A percentile compares a stretch with the other conserved stretches of the same genome.
These are phyloP conservation scores for Crambe crambe DNA, from an alignment of 37 sponge, comb jelly and placozoan genomes.

Conservation along the genomic window DNA sequence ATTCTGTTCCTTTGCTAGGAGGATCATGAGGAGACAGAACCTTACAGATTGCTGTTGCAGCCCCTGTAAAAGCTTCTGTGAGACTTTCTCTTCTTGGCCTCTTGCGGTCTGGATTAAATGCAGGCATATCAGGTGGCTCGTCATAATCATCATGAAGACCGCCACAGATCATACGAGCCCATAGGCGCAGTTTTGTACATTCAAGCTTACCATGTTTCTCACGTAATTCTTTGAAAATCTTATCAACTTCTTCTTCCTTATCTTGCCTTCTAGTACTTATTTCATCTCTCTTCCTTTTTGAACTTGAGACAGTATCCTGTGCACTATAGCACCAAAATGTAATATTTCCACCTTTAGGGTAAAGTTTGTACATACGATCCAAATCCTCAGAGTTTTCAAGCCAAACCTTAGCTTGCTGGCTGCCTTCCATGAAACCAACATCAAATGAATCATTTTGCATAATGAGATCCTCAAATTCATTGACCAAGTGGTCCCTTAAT, in stretches of 20 bases:
- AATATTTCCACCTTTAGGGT: slow-evolving; percentile 32
- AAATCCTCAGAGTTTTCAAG: slow-evolving; percentile 12
- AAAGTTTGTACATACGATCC: slow-evolving; percentile 24
- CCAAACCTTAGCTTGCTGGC: slow-evolving; percentile 28
- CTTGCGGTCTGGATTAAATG: too few species aligned
- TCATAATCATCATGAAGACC: too few species aligned
- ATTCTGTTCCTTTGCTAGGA: too few species aligned
- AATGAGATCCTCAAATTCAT: slow-evolving; percentile 14
- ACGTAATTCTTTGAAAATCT: slow-evolving; percentile 1
- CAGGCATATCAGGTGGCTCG: slow-evolving; percentile 16
- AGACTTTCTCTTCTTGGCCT: too few species aligned
- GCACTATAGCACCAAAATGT: slow-evolving; percentile 28
- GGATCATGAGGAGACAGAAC: too few species aligned
- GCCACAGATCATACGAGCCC: too few species aligned
- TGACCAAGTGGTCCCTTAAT: background rate
- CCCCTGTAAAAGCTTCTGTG: too few species aligned
- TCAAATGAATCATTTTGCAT: slow-evolving; percentile 1
- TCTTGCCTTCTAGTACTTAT: too few species aligned
- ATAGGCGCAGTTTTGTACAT: slow-evolving; percentile 20
- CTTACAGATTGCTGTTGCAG: too few species aligned
- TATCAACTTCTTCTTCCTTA: slow-evolving; percentile 36
- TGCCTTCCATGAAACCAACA: slow-evolving; percentile 14
- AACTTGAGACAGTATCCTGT: too few species aligned
- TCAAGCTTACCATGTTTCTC: slow-evolving; percentile 34
- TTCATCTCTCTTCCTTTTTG: too few species aligned